Evolutionary conservation across 2,113 vertebrate genomes (phyloP), one percentile per base, ranked within the genome.

Genomic region (Nothobranchius kuhntae): DNA sequence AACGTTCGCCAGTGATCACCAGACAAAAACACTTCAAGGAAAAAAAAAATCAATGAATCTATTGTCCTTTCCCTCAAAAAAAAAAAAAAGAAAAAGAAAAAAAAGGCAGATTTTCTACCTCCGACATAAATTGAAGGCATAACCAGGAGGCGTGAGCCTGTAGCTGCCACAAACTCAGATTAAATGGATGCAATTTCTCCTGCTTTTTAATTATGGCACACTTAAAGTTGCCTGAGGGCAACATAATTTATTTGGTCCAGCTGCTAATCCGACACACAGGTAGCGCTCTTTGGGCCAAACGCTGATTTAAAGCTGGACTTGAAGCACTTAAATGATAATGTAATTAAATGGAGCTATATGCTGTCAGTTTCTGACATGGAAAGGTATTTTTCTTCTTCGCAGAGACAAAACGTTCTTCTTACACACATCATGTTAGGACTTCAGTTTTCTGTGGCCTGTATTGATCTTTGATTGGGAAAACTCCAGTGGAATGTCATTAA

Each of bases 141-240:
- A 71, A 42, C 61, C 53, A 44, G 52, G 30, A 69, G 65, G 58
- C 30, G 61, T 48, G 1, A 58, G 35, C 38, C 7, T 65, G 51
- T 61, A 7, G 11, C 64, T 63, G 11, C 71, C 53, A 40, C 53
- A 62, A 74, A 83, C 85, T 77, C 80, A 78, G 68, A 89, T 87
- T 82, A 80, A 89, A 90, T 64, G 64, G 86, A 82, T 62, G 69
- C 76, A 77, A 80, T 87, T 82, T 55, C 69, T 52, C 56, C 66
- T 68, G 50, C 85, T 24, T 89, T 92, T 91, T 89, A 92, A 91
- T 92, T 88, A 91, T 52, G 53, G 75, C 67, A 62, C 63, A 77
- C 70, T 86, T 88, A 87, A 66, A 86, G 42, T 84, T 77, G 86
- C 83, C 78, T 68, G 73, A 85, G 71, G 87, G 78, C 77, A 60